These are phyloP conservation scores for Fragum fragum DNA, from an alignment of 2,888 invertebrate genomes.

Conservation along the genomic window DNA sequence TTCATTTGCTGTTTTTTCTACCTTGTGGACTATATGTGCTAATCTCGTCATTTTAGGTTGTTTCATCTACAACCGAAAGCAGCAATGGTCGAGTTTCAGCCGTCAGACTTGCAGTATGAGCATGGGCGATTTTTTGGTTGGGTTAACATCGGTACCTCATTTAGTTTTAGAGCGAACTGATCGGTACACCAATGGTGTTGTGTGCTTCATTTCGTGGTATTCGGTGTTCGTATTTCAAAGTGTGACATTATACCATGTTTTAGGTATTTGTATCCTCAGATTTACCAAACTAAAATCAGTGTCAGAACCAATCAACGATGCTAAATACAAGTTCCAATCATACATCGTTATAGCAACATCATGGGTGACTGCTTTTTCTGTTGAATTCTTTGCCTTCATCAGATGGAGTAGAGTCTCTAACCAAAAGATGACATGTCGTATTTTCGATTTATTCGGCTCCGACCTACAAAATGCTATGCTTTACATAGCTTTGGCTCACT, in stretches of 20 bases:
- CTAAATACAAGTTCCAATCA: neutral
- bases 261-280: neutral
- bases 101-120: slow-evolving; percentile 7
- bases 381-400: neutral
- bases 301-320: neutral
- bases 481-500: neutral
- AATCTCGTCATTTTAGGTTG: slow-evolving; percentile 7
- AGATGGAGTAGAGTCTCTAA: neutral
- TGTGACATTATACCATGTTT: slow-evolving; percentile 12
- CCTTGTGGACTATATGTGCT: neutral
- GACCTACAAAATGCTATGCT: neutral
- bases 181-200: neutral
- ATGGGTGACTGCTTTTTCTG: neutral
- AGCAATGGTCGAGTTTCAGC: neutral
- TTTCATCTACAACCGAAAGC: neutral
- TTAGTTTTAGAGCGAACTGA: neutral
- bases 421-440: neutral
- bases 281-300: neutral
- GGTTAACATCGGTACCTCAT: neutral
- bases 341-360: neutral
- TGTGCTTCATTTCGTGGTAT: neutral
- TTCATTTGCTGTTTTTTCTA: neutral
- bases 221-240: neutral
- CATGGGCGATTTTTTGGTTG: slow-evolving; percentile 1
- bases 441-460: neutral